A percentile compares a stretch with the other conserved stretches of the same genome.
These are phyloP conservation scores for Argyra leucocephala DNA, from an alignment of 2,888 invertebrate species.

Conservation along the genomic window DNA sequence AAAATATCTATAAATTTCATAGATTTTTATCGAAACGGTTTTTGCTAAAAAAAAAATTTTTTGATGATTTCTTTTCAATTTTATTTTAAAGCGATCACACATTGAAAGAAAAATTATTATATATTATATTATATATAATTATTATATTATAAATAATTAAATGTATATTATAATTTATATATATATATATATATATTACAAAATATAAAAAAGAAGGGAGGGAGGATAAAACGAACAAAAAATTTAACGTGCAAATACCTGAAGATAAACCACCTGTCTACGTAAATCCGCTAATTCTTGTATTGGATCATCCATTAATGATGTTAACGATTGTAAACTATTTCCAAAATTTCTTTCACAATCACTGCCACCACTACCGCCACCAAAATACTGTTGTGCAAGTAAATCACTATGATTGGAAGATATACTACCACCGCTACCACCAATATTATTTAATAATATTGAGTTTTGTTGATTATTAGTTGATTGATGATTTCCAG, in stretches of 20 bases:
- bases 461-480: background rate
- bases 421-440: conserved; percentile 49
- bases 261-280: conserved; percentile 71
- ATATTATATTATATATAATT: too few relatives aligned
- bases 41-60: too few relatives aligned
- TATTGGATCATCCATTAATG: conserved; percentile 47
- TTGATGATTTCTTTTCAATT: too few relatives aligned
- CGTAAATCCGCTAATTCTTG: conserved; percentile 70
- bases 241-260: conserved; percentile 49
- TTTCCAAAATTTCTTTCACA: conserved; percentile 33
- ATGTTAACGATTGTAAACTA: conserved; percentile 48
- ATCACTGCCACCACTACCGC: conserved; percentile 4
- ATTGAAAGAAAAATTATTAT: too few relatives aligned
- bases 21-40: too few relatives aligned
- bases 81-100: too few relatives aligned
- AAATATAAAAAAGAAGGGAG: too few relatives aligned
- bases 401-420: background rate
- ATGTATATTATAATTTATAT: too few relatives aligned
- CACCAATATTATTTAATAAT: conserved; percentile 33
- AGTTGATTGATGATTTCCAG: background rate
- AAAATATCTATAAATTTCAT: too few relatives aligned
- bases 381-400: background rate
- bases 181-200: too few relatives aligned
- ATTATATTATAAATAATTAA: too few relatives aligned
- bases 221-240: conserved; percentile 11